These are phyloP conservation scores for Metacarcinus magister DNA, from an alignment of 2,888 invertebrate species.

Conservation along the genomic window DNA sequence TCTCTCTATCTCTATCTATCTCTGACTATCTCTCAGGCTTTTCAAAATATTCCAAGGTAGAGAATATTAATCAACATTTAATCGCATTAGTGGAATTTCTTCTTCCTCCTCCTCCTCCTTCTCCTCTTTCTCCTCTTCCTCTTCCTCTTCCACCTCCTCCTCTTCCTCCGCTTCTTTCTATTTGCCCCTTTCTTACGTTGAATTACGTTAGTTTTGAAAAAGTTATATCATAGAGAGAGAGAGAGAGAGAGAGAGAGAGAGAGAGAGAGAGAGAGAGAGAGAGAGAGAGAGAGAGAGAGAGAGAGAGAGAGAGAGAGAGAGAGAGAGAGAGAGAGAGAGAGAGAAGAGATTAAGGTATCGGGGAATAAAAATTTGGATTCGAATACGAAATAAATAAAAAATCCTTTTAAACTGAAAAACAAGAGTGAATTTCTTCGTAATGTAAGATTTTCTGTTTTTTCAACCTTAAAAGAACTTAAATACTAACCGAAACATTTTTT, in stretches of 20 bases:
- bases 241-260: background rate
- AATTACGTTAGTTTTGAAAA: background rate
- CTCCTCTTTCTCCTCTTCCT: background rate
- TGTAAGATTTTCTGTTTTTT: too few relatives aligned
- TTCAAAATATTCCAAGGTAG: background rate
- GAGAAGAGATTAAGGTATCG: too few relatives aligned
- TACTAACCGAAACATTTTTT: too few relatives aligned
- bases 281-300: too few relatives aligned
- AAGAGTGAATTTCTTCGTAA: too few relatives aligned
- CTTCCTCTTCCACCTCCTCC: background rate
- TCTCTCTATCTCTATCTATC: background rate
- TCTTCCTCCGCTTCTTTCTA: background rate
- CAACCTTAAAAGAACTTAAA: too few relatives aligned
- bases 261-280: too few relatives aligned
- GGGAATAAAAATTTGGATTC: too few relatives aligned
- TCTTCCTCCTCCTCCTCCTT: background rate
- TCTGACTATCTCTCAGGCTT: background rate
- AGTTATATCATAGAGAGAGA: background rate
- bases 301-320: too few relatives aligned
- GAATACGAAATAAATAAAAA: too few relatives aligned
- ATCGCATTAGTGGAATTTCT: background rate
- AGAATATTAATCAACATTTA: background rate
- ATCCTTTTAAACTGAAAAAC: too few relatives aligned
- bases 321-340: too few relatives aligned
- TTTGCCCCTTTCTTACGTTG: background rate